phyloP scores from a whole-genome alignment of 2,888 invertebrate species.

The Malachius bipustulatus region DNA sequence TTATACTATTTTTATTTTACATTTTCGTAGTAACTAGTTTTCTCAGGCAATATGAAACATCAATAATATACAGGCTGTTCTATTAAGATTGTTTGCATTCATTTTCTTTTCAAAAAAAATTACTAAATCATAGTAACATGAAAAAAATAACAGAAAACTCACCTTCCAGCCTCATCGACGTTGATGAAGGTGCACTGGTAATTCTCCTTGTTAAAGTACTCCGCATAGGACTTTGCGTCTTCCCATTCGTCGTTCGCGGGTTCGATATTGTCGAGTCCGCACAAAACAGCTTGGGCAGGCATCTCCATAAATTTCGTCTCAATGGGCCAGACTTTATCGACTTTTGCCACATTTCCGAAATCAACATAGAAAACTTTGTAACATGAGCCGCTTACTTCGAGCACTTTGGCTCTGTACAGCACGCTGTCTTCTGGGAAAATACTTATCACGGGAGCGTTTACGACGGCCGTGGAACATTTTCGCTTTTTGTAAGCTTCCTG shows the following conservation, averaged over 20 bases:
- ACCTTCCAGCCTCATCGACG: slow-evolving; percentile 37
- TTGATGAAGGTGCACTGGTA: slow-evolving; percentile 48
- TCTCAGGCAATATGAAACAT: too few relatives aligned
- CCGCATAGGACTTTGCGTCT: slow-evolving; percentile 41
- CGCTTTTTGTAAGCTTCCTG: slow-evolving; percentile 48
- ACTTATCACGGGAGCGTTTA: slow-evolving; percentile 56
- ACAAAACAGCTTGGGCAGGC: slow-evolving; percentile 59
- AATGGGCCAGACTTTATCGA: slow-evolving; percentile 58
- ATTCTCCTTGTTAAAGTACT: slow-evolving; percentile 49
- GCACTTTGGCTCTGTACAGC: slow-evolving; percentile 56
- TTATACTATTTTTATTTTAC: too few relatives aligned
- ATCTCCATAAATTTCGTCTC: slow-evolving; percentile 52
- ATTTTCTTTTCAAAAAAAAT: too few relatives aligned
- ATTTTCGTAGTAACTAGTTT: too few relatives aligned
- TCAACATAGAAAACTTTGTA: slow-evolving; percentile 63
- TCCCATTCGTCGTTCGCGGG: slow-evolving; percentile 50
- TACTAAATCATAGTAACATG: too few relatives aligned
- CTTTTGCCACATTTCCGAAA: slow-evolving; percentile 59
- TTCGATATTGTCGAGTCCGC: slow-evolving; percentile 49
- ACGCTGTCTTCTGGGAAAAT: slow-evolving; percentile 58
- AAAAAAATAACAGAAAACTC: slow-evolving; percentile 29
- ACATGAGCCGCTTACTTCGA: slow-evolving; percentile 36
- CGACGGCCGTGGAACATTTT: slow-evolving; percentile 34
- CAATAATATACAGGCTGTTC: too few relatives aligned
- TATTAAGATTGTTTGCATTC: too few relatives aligned